These are phyloP conservation scores for Salvator merianae DNA, from an alignment of 2,113 vertebrate genomes.

Conservation along the genomic window DNA sequence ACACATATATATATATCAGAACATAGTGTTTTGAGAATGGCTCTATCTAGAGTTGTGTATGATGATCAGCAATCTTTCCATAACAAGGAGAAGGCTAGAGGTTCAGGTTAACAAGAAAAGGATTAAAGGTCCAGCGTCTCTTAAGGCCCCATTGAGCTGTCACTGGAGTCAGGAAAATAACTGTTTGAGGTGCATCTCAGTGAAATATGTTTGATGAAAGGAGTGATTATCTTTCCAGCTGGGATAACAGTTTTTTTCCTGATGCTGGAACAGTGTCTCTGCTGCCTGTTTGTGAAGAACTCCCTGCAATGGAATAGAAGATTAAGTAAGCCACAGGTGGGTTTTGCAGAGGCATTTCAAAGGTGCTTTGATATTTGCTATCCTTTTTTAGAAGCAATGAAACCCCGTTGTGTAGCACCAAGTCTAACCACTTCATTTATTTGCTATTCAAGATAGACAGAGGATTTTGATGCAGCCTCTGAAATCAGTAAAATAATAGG, in stretches of 20 bases:
- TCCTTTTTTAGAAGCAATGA: slow-evolving; percentile 40
- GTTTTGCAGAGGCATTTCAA: slow-evolving; percentile 44
- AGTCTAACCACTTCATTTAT: slow-evolving; percentile 32
- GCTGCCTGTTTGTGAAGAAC: slow-evolving; percentile 28
- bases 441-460: slow-evolving; percentile 33
- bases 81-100: slow-evolving; percentile 37
- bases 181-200: background rate
- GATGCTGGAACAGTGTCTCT: slow-evolving; percentile 12
- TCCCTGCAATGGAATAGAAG: slow-evolving; percentile 38
- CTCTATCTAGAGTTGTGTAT: slow-evolving; percentile 45
- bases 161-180: background rate
- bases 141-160: slow-evolving; percentile 19
- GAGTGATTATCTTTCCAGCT: slow-evolving; percentile 23
- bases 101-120: background rate
- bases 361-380: slow-evolving; percentile 31
- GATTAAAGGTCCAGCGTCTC: background rate
- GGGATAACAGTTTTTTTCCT: slow-evolving; percentile 33
- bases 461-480: slow-evolving; percentile 21
- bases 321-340: slow-evolving; percentile 36
- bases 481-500: slow-evolving; percentile 18
- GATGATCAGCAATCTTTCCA: slow-evolving; percentile 32
- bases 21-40: slow-evolving; percentile 45
- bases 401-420: slow-evolving; percentile 27
- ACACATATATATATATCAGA: slow-evolving; percentile 48
- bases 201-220: slow-evolving; percentile 19